Evolutionary conservation across 2,113 vertebrate species (phyloP).

Genomic region (Morone chrysops): DNA sequence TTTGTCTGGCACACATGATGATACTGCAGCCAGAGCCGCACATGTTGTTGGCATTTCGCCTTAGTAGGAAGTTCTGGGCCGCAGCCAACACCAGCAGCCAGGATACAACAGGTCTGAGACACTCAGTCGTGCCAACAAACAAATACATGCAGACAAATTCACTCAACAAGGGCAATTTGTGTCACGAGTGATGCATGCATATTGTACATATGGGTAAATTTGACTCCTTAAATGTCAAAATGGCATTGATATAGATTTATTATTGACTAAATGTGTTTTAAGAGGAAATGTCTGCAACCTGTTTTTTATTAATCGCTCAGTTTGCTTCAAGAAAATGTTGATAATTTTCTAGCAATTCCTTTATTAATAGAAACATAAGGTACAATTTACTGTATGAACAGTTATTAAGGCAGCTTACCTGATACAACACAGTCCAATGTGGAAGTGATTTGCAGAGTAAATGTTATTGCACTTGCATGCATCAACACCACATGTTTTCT

Average conservation of each 20-base stretch:
- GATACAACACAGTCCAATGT: slow-evolving; percentile 74
- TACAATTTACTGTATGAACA: slow-evolving; percentile 50
- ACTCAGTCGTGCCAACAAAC: slow-evolving; percentile 37
- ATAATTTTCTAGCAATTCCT: slow-evolving; percentile 16
- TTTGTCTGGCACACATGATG: slow-evolving; percentile 65
- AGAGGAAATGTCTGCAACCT: slow-evolving; percentile 16
- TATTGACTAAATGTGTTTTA: slow-evolving; percentile 24
- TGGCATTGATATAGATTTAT: slow-evolving; percentile 15
- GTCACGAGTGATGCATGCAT: not conserved
- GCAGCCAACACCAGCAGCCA: slow-evolving; percentile 83
- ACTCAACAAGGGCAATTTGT: slow-evolving; percentile 21
- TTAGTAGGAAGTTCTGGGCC: slow-evolving; percentile 79
- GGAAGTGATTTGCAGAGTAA: slow-evolving; percentile 88
- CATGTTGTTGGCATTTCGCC: slow-evolving; percentile 66
- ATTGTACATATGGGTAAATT: not conserved
- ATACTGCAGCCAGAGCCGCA: slow-evolving; percentile 42
- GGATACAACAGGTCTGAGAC: slow-evolving; percentile 83
- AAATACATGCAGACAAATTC: slow-evolving; percentile 27
- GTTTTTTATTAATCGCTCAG: slow-evolving; percentile 30
- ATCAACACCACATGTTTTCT: slow-evolving; percentile 81
- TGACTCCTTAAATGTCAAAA: slow-evolving; percentile 17
- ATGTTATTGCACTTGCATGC: slow-evolving; percentile 90
- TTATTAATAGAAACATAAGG: slow-evolving; percentile 51
- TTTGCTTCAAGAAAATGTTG: not conserved
- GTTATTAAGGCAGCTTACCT: slow-evolving; percentile 70